Base-by-base conservation (phyloP, 1,140 invertebrate species). In the Plutomurus gul region DNA sequence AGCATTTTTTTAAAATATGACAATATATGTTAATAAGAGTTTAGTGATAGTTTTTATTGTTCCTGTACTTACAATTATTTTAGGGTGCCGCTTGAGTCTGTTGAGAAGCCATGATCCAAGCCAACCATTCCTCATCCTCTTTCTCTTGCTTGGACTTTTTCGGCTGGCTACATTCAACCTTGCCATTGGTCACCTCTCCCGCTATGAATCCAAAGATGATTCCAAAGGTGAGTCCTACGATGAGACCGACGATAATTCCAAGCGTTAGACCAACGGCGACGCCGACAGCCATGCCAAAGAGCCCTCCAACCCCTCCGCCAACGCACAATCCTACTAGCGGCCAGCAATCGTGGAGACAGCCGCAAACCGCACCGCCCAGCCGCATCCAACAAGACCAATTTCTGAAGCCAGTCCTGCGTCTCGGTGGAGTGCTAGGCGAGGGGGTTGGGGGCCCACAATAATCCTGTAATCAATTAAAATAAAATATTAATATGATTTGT, bases 51-150 rank as follows among this genome's bases (percentile, higher is more conserved):
- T 43, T 43, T 65, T 22, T 13, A 56, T 56, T 30, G 11, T 60
- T 65, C 30, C 36, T 65, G 56, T 65, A 33, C 27, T 33, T 60
- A n/a, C n/a, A n/a, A n/a, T n/a, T 65, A 51, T 65, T 65, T 36
- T 65, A 65, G 10, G 56, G 56, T 16, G 56, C 56, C n/a, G 56
- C 56, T 72, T 79, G 80, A 30, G 82, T 56, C 65, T 82, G 78
- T 65, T 84, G 80, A 25, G 76, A 39, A 25, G 82, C 82, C 81
- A 84, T 82, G 18, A 84, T 82, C 83, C 83, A 84, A 43, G 83
- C 83, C 11, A 84, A 56, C 83, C 81, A 82, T 82, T 84, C 83
- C 79, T 84, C 83, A 82, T 84, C 83, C 77, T 84, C 83, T 71
- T 78, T 81, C 77, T 84, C 83, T 60, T 81, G 81, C 76, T 84